These are phyloP conservation scores for Pseudonaja textilis DNA, from an alignment of 2,113 vertebrate species.

Conservation along the genomic window DNA sequence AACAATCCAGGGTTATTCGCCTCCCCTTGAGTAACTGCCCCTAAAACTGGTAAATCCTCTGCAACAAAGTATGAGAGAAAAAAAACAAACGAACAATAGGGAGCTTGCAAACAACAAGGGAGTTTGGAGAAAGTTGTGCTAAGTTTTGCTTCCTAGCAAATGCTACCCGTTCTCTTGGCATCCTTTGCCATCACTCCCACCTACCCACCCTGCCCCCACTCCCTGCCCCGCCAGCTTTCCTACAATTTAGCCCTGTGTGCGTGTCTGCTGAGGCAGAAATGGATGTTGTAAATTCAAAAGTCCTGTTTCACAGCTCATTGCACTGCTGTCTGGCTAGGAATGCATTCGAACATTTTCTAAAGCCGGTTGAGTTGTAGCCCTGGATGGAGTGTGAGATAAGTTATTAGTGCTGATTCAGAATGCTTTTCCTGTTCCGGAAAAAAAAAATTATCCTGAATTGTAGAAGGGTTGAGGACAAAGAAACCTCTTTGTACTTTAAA, in stretches of 20 bases:
- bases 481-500: neutral
- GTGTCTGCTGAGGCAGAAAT: conserved; percentile 42
- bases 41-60: neutral
- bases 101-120: neutral
- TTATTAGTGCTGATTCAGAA: conserved; percentile 1
- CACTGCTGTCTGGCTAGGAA: conserved; percentile 46
- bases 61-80: neutral
- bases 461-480: neutral
- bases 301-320: conserved; percentile 58
- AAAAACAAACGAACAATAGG: neutral
- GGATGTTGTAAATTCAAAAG: conserved; percentile 59
- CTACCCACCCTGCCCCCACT: accelerated
- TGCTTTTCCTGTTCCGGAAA: neutral
- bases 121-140: neutral
- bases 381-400: neutral
- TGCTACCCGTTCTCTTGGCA: neutral
- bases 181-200: neutral
- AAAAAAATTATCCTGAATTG: neutral
- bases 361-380: conserved; percentile 21
- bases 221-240: neutral
- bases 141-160: conserved; percentile 30
- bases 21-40: accelerated
- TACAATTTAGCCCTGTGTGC: neutral
- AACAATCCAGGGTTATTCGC: neutral
- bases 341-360: conserved; percentile 43